Evolutionary conservation across 2,113 vertebrate genomes (phyloP).

Genomic region (Pavo muticus): DNA sequence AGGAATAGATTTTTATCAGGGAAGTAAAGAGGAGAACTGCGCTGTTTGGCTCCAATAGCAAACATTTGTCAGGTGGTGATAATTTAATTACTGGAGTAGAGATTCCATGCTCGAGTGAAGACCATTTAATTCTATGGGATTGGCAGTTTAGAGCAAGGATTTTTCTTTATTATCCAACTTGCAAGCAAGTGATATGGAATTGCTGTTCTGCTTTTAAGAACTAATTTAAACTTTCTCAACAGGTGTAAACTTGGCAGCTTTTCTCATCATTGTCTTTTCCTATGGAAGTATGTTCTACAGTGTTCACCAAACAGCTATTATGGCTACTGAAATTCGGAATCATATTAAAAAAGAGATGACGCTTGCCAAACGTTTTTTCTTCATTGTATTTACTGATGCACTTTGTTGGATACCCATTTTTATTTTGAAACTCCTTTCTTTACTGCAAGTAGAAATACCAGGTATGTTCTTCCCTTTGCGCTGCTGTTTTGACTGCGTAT

Average conservation of each 20-base stretch:
- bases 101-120: neutral
- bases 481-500: neutral
- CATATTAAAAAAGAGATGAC: slow-evolving; percentile 94
- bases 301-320: slow-evolving; percentile 89
- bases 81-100: neutral
- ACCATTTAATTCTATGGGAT: neutral
- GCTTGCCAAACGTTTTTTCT: slow-evolving; percentile 97
- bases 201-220: neutral
- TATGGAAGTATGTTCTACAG: slow-evolving; percentile 99
- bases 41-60: neutral
- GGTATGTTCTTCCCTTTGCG: slow-evolving; percentile 77
- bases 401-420: slow-evolving; percentile 98
- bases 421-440: slow-evolving; percentile 93
- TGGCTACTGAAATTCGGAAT: slow-evolving; percentile 91
- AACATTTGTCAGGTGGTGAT: neutral
- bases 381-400: slow-evolving; percentile 96
- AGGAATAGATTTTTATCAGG: neutral
- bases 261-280: slow-evolving; percentile 94
- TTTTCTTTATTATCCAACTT: neutral
- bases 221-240: slow-evolving; percentile 40
- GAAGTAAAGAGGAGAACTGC: neutral
- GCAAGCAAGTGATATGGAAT: neutral
- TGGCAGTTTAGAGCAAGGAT: neutral
- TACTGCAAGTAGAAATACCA: slow-evolving; percentile 95
- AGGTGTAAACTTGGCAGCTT: slow-evolving; percentile 95